Conservation (phyloP, 2,888 invertebrate species). For the Adineta ricciae region DNA sequence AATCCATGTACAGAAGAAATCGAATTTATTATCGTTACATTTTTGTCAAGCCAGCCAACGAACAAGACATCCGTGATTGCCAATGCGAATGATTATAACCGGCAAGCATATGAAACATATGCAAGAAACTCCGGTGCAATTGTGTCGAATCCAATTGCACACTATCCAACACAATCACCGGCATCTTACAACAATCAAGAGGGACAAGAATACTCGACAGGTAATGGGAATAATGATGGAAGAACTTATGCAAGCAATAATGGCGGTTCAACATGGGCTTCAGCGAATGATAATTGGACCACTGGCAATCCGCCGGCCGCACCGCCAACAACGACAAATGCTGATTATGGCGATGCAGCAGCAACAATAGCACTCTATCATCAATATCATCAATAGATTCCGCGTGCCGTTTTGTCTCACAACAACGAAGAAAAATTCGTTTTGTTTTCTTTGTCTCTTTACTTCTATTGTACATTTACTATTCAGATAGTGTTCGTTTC, state of each 20-base stretch:
- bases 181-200: not conserved
- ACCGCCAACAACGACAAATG: not conserved
- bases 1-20: conserved; percentile 97
- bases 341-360: not conserved
- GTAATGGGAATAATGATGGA: not conserved
- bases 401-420: not conserved
- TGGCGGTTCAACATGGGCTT: not conserved
- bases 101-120: not conserved
- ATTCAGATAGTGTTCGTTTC: not conserved
- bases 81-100: not conserved
- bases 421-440: not conserved
- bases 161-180: not conserved
- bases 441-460: not conserved
- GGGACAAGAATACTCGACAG: not conserved
- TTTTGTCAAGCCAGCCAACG: not conserved
- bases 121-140: not conserved
- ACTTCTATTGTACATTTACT: not conserved
- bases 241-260: conserved; percentile 8
- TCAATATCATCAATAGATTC: not conserved
- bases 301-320: not conserved
- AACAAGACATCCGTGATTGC: conserved; percentile 1
- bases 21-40: conserved; percentile 60
- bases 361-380: not conserved
- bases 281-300: not conserved
- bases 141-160: not conserved